Evolutionary conservation across 2,797 vertebrate species (phyloP).

Genomic region (Acipenser ruthenus): DNA sequence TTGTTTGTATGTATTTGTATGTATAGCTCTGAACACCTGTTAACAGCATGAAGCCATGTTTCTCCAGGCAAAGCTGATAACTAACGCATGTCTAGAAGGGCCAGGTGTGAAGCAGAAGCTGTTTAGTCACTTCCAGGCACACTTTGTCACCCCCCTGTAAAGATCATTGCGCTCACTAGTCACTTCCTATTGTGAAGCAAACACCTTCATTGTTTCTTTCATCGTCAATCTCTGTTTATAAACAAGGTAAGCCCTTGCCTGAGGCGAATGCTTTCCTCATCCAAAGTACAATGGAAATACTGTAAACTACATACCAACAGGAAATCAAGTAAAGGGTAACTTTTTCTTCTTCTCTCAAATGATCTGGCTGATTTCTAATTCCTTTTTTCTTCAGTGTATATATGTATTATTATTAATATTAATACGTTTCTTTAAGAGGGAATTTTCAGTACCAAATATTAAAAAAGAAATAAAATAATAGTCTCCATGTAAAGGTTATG

Average conservation of each 20-base stretch:
- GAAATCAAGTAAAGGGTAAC: too few relatives aligned
- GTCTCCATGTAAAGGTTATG: too few relatives aligned
- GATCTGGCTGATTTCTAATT: too few relatives aligned
- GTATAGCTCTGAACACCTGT: neutral
- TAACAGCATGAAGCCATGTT: slow-evolving; percentile 16
- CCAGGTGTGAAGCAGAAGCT: slow-evolving; percentile 17
- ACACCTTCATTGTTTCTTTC: slow-evolving; percentile 42
- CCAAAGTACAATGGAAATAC: too few relatives aligned
- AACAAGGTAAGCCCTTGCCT: slow-evolving; percentile 9
- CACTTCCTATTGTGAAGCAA: slow-evolving; percentile 24
- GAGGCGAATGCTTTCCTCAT: neutral
- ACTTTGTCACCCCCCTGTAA: slow-evolving; percentile 43
- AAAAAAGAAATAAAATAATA: too few relatives aligned
- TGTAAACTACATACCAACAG: too few relatives aligned
- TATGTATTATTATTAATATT: too few relatives aligned
- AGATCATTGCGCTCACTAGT: slow-evolving; percentile 35
- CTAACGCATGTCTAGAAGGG: slow-evolving; percentile 24
- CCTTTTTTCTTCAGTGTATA: too few relatives aligned
- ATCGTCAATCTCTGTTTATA: slow-evolving; percentile 40
- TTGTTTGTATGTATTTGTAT: too few relatives aligned
- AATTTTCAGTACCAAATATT: too few relatives aligned
- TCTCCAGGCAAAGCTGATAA: slow-evolving; percentile 26
- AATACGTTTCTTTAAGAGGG: too few relatives aligned
- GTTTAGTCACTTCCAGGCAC: slow-evolving; percentile 32
- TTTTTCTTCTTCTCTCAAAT: too few relatives aligned